phyloP scores from a whole-genome alignment of 2,888 invertebrate genomes.

The Drosophila subsilvestris region DNA sequence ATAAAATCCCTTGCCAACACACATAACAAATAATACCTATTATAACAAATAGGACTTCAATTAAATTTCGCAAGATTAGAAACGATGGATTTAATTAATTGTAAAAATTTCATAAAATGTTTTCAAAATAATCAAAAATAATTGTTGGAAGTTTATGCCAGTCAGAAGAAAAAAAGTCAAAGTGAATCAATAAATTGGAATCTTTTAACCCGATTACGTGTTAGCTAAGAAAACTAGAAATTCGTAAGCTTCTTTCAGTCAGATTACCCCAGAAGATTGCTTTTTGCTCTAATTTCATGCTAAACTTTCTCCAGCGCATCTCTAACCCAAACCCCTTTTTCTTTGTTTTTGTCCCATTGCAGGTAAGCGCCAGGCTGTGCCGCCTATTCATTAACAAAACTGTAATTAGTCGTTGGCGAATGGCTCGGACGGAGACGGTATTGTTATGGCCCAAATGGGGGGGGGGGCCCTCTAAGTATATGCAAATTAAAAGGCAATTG shows the following conservation, averaged over 20 bases:
- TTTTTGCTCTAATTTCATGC: not conserved
- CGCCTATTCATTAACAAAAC: constrained; percentile 71
- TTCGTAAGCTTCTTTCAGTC: not conserved
- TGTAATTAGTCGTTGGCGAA: constrained; percentile 63
- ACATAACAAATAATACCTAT: not conserved
- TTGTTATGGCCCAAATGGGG: constrained; percentile 42
- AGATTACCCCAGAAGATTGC: not conserved
- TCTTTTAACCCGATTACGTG: not conserved
- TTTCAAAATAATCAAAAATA: too few species aligned
- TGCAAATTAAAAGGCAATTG: constrained; percentile 78
- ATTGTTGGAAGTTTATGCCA: not conserved
- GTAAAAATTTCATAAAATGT: too few species aligned
- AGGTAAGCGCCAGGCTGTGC: constrained; percentile 60
- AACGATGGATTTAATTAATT: not conserved
- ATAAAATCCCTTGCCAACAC: not conserved
- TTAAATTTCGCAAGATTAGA: not conserved
- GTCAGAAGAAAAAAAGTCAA: not conserved
- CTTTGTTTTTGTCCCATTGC: constrained; percentile 36
- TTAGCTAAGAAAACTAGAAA: not conserved
- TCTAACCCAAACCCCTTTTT: not conserved
- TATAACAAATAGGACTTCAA: not conserved
- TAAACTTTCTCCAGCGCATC: constrained; percentile 6
- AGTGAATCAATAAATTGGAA: not conserved
- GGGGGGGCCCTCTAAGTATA: constrained; percentile 58
- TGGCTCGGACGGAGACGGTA: constrained; percentile 23